Evolutionary conservation across 2,113 vertebrate species (phyloP).

Genomic region (Caranx ignobilis): DNA sequence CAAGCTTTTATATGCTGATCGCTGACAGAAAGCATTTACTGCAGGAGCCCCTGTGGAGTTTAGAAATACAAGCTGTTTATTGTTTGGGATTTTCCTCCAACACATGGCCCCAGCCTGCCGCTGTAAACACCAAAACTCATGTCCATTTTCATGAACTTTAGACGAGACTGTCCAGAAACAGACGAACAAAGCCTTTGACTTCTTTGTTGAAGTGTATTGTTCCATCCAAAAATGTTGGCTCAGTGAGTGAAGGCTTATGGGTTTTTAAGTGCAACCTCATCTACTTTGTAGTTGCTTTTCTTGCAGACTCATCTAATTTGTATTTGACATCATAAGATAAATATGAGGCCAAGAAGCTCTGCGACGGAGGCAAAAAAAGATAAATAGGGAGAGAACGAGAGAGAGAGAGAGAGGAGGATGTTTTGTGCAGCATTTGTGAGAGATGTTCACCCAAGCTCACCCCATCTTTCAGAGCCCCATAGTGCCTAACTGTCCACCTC

Average conservation of each 20-base stretch:
- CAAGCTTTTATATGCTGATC: background rate
- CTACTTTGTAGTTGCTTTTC: constrained; percentile 44
- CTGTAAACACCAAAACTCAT: background rate
- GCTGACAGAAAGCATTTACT: constrained; percentile 19
- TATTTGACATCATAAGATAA: constrained; percentile 55
- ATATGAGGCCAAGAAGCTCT: constrained; percentile 52
- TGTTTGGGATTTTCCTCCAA: background rate
- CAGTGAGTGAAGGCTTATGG: constrained; percentile 21
- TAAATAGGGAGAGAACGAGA: constrained; percentile 4
- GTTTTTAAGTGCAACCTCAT: constrained; percentile 35
- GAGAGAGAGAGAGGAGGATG: background rate
- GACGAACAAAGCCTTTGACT: background rate
- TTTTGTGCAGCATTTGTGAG: background rate
- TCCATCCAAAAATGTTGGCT: background rate
- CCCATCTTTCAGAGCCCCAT: constrained; percentile 25
- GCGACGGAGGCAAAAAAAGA: constrained; percentile 13
- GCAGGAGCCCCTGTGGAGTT: background rate
- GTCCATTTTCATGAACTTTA: background rate
- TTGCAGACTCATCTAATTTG: constrained; percentile 51
- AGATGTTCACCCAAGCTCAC: constrained; percentile 41
- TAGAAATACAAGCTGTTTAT: background rate
- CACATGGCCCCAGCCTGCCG: background rate
- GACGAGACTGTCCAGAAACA: background rate
- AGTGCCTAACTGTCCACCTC: constrained; percentile 1
- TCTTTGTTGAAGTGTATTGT: constrained; percentile 16